Evolutionary conservation across 2,113 vertebrate genomes (phyloP), one percentile per base, ranked within the genome.

Genomic region (Hippocampus zosterae): DNA sequence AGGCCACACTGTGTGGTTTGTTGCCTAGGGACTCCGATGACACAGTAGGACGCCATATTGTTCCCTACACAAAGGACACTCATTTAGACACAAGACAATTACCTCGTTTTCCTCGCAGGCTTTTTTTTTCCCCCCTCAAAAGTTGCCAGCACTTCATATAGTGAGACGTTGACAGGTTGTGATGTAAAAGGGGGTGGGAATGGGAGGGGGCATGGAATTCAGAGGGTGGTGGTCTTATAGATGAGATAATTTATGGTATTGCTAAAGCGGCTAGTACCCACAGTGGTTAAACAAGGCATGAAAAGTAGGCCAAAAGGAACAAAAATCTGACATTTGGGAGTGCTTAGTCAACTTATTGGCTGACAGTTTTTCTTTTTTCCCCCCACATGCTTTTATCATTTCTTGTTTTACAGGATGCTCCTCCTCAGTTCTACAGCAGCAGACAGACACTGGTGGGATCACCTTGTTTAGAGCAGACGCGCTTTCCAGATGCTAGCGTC

Each of bases 341-440:
- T 18, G 23, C 42, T 27, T n/a, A 55, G 64, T 66, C 21, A 65
- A 48, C 25, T 33, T 67, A 42, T 40, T 53, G 67, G 41, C 12
- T 27, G 50, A 56, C 23, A 12, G 65, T n/a, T 65, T 52, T 13
- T 25, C 23, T 66, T 23, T 48, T 41, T 25, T 6, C 1, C 5
- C 33, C 52, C 57, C 61, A 67, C 65, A 50, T 37, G 41, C 40
- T 74, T 65, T 67, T 0, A 4, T 55, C 50, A 60, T 27, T 37
- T n/a, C 50, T 78, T 57, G 55, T 84, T 25, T 81, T 65, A 50
- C 82, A 94, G 93, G 88, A 90, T 4, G 65, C 70, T 1, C 90
- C 89, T 44, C 87, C 89, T 0, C 92, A 91, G 69, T 92, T 91
- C 84, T 92, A 94, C 89, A 92, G 89, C 88, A 94, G 93, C 84